phyloP scores from a whole-genome alignment of 2,797 vertebrate species.

The Amblyraja radiata region DNA sequence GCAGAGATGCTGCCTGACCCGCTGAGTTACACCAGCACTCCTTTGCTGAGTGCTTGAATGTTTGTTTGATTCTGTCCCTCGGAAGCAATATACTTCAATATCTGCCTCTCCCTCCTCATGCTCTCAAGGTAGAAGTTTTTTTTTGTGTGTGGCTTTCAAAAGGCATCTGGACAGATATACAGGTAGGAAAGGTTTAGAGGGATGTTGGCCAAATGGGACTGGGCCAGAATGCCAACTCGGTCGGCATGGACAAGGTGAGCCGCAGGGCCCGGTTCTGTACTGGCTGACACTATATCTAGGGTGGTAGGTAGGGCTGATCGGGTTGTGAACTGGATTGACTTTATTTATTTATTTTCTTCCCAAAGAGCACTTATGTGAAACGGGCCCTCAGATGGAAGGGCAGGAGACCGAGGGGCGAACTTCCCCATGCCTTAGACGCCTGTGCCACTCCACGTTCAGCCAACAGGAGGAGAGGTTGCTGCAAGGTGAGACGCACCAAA shows the following conservation, averaged over 20 bases:
- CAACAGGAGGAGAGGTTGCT: conserved; percentile 34
- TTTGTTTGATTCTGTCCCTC: not conserved
- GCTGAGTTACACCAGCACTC: too few relatives aligned
- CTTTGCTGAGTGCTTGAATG: not conserved
- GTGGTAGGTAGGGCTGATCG: too few relatives aligned
- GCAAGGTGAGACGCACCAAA: not conserved
- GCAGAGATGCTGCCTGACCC: too few relatives aligned
- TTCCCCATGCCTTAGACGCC: not conserved
- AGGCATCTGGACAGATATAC: too few relatives aligned
- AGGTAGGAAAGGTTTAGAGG: too few relatives aligned
- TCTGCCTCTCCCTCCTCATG: not conserved
- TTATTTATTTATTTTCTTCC: not conserved
- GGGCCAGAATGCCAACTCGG: too few relatives aligned
- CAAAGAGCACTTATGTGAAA: not conserved
- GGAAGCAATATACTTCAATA: not conserved
- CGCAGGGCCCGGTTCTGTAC: too few relatives aligned
- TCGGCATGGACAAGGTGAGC: too few relatives aligned
- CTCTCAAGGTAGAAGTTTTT: too few relatives aligned
- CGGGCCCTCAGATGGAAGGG: not conserved
- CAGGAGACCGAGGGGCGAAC: conserved; percentile 12
- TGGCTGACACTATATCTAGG: too few relatives aligned
- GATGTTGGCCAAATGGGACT: too few relatives aligned
- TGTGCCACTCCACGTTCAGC: conserved; percentile 20
- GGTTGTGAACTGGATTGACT: not conserved
- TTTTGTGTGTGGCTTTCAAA: too few relatives aligned